Evolutionary conservation across 2,113 vertebrate species (phyloP).

Genomic region (Sialia sialis): DNA sequence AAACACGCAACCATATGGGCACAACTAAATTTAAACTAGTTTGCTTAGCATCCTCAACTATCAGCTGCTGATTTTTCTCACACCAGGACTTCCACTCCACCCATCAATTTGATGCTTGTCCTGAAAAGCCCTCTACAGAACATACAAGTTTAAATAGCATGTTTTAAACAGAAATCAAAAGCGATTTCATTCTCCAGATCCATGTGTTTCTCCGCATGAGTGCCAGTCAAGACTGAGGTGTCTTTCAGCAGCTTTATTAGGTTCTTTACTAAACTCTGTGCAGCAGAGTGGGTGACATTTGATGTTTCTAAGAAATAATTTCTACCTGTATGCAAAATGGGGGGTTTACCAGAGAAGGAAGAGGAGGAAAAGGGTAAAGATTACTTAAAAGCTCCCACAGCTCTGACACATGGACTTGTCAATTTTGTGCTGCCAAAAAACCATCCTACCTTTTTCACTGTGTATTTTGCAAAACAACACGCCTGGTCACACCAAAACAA

Average conservation of each 20-base stretch:
- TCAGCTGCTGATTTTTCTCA: neutral
- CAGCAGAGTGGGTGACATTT: neutral
- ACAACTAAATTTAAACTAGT: neutral
- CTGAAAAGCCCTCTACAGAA: neutral
- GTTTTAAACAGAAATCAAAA: neutral
- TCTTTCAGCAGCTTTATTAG: neutral
- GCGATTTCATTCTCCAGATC: neutral
- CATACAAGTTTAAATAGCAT: neutral
- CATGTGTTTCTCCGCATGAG: neutral
- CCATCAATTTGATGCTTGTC: neutral
- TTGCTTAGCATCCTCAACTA: neutral
- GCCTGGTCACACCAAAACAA: neutral
- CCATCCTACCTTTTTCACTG: neutral
- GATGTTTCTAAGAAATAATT: neutral
- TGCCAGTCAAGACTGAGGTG: neutral
- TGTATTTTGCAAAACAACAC: neutral
- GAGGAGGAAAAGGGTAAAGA: neutral
- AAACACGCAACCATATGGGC: neutral
- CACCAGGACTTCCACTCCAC: neutral
- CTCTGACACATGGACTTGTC: accelerated
- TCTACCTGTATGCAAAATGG: neutral
- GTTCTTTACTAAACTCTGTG: neutral
- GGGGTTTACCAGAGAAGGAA: neutral
- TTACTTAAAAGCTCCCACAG: neutral
- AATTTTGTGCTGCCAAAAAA: neutral